Conservation (phyloP, 1,140 invertebrate species). For the Phenacoccus solenopsis region DNA sequence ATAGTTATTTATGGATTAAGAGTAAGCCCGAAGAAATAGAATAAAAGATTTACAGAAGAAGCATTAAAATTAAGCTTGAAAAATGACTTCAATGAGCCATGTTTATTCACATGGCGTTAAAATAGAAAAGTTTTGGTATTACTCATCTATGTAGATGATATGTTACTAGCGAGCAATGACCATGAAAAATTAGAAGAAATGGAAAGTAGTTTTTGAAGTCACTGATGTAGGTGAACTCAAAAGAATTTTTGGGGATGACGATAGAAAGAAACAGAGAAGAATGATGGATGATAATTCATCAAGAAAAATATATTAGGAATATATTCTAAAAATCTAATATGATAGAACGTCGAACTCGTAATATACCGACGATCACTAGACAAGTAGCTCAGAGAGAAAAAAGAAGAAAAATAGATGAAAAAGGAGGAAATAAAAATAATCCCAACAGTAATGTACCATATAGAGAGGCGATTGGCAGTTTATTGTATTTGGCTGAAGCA, state of each 20-base stretch:
- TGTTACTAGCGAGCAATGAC: conserved; percentile 4
- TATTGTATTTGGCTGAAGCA: conserved; percentile 31
- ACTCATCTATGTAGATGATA: conserved; percentile 19
- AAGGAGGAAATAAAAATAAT: conserved; percentile 13
- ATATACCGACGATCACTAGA: conserved; percentile 11
- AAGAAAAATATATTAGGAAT: conserved; percentile 1
- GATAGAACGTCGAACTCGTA: neutral
- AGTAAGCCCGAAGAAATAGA: conserved; percentile 31
- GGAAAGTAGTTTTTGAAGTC: conserved; percentile 19
- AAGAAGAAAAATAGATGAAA: conserved; percentile 22
- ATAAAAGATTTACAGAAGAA: conserved; percentile 19
- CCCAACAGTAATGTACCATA: conserved; percentile 25
- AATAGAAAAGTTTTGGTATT: neutral
- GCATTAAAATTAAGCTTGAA: conserved; percentile 10
- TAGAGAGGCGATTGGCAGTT: conserved; percentile 30
- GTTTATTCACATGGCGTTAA: neutral
- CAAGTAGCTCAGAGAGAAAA: neutral
- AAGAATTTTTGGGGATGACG: neutral
- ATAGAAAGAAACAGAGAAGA: neutral
- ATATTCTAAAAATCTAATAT: conserved; percentile 19
- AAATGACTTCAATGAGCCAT: neutral
- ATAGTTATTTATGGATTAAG: conserved; percentile 35
- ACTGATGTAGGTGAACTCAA: neutral
- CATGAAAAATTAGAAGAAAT: conserved; percentile 6
- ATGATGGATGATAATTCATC: neutral